A percentile compares a stretch with the other conserved stretches of the same genome.
phyloP scores from a whole-genome alignment of 2,797 vertebrate species.

The Pseudochromis fuscus region DNA sequence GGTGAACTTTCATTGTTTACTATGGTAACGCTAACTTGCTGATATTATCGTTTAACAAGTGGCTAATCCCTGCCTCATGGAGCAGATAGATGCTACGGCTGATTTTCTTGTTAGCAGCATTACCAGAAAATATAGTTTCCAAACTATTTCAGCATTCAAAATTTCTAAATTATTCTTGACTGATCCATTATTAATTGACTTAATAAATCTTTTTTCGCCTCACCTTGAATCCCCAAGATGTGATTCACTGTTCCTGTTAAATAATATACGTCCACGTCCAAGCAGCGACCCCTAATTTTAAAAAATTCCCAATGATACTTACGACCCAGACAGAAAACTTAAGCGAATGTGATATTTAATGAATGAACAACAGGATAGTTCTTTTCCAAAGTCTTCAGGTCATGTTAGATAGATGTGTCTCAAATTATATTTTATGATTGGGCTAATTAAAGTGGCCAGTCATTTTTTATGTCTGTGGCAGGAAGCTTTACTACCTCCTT shows the following conservation, averaged over 20 bases:
- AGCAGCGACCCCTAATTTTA: slow-evolving; percentile 35
- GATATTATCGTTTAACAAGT: too few relatives aligned
- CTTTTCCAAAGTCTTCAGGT: slow-evolving; percentile 48
- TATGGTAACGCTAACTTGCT: too few relatives aligned
- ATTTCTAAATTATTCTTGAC: slow-evolving; percentile 23
- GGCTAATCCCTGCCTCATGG: not conserved
- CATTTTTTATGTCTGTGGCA: slow-evolving; percentile 62
- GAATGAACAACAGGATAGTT: slow-evolving; percentile 60
- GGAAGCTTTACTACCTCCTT: slow-evolving; percentile 62
- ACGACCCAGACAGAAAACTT: slow-evolving; percentile 31
- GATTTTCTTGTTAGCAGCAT: not conserved
- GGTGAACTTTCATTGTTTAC: too few relatives aligned
- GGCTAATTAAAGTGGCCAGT: slow-evolving; percentile 75
- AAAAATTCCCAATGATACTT: slow-evolving; percentile 50
- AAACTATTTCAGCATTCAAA: not conserved
- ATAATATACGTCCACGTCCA: slow-evolving; percentile 47
- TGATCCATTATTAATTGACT: slow-evolving; percentile 13
- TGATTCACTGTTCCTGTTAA: slow-evolving; percentile 43
- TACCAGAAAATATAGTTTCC: not conserved
- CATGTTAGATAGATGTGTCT: slow-evolving; percentile 65
- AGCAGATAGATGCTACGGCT: not conserved
- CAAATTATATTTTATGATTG: slow-evolving; percentile 70
- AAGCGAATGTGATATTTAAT: slow-evolving; percentile 60
- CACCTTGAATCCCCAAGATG: slow-evolving; percentile 43
- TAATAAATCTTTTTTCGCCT: slow-evolving; percentile 33